Conservation (phyloP, 2,113 vertebrate species). For the Serilophus lunatus region DNA sequence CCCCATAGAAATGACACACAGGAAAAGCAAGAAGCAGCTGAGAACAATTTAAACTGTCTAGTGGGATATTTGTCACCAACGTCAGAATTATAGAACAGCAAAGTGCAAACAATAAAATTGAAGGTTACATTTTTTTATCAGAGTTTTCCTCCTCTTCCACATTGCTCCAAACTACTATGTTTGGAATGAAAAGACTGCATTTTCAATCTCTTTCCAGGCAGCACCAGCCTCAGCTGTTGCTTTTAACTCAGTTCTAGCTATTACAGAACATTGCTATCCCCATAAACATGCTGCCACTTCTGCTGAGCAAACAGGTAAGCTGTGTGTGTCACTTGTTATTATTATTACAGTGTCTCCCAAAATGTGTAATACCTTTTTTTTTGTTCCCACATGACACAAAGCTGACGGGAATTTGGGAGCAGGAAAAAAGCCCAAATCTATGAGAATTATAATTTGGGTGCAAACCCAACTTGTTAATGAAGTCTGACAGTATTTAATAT, state of each 20-base stretch:
- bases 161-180: neutral
- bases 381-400: neutral
- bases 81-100: neutral
- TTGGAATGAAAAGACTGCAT: neutral
- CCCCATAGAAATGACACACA: neutral
- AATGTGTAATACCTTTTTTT: neutral
- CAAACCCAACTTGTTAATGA: neutral
- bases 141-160: neutral
- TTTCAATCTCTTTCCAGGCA: neutral
- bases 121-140: neutral
- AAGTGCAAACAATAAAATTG: neutral
- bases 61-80: neutral
- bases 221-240: neutral
- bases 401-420: neutral
- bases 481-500: neutral
- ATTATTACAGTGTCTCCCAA: neutral
- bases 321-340: neutral
- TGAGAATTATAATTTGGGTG: neutral
- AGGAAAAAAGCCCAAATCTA: neutral
- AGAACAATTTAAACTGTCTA: neutral
- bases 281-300: neutral
- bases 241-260: neutral
- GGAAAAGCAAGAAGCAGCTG: neutral
- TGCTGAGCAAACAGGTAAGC: neutral
- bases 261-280: neutral